Percentiles rank a stretch among this genome's conserved stretches.
Evolutionary conservation across 2,888 invertebrate species (phyloP).

Genomic region (Ectemnius continuus): DNA sequence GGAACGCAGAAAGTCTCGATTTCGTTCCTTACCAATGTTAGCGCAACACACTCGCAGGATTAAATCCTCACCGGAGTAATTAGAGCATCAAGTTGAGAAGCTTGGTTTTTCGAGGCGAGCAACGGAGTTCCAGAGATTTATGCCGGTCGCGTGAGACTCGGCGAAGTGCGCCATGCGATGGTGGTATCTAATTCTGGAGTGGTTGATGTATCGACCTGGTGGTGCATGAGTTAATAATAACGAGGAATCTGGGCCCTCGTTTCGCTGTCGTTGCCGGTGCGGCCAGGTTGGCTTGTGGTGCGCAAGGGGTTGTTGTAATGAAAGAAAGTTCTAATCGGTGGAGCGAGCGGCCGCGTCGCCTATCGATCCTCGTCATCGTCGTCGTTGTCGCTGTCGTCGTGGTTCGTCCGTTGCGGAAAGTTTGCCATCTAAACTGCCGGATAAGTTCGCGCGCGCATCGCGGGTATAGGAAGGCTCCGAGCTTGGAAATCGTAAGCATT

Average conservation of each 20-base stretch:
- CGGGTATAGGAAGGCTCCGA: constrained; percentile 15
- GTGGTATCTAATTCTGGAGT: constrained; percentile 42
- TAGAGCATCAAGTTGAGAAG: background rate
- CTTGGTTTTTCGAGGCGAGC: background rate
- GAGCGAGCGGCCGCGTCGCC: constrained; percentile 22
- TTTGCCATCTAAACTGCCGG: constrained; percentile 60
- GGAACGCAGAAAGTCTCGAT: background rate
- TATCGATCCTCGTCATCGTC: constrained; percentile 53
- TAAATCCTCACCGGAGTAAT: constrained; percentile 6
- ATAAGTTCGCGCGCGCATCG: constrained; percentile 36
- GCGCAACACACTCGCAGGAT: background rate
- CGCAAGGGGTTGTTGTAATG: constrained; percentile 52
- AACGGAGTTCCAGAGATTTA: constrained; percentile 24
- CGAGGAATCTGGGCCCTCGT: constrained; percentile 60
- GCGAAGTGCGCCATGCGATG: constrained; percentile 20
- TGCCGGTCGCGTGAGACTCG: constrained; percentile 42
- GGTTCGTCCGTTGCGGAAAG: constrained; percentile 46
- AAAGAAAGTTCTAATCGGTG: constrained; percentile 60
- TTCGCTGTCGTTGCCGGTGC: constrained; percentile 44
- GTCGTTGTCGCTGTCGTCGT: constrained; percentile 39
- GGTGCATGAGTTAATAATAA: constrained; percentile 60
- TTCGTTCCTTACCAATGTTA: background rate
- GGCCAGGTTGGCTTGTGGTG: constrained; percentile 1
- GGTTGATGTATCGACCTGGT: constrained; percentile 58
- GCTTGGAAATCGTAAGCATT: constrained; percentile 15